These are phyloP conservation scores for Clytia hemisphaerica DNA, from an alignment of 30 jellyfish, hydroid and myxozoan genomes.

Conservation along the genomic window DNA sequence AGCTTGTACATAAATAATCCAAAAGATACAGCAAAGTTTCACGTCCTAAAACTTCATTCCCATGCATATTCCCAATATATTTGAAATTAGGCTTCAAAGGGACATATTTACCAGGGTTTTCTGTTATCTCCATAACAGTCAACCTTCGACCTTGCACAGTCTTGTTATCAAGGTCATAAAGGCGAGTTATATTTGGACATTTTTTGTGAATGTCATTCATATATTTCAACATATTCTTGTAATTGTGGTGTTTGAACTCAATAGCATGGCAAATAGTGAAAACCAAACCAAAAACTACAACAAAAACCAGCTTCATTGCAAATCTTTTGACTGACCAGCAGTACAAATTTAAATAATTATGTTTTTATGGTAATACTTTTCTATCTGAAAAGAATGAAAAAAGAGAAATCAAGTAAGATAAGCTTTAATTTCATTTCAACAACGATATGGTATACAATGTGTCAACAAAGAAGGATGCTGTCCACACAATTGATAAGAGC, in stretches of 20 bases:
- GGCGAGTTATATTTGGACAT: slow-evolving; percentile 68
- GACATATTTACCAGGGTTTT: slow-evolving; percentile 80
- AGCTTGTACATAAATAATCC: slow-evolving; percentile 65
- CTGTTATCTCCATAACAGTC: slow-evolving; percentile 82
- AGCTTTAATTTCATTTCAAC: not conserved
- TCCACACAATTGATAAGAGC: no score
- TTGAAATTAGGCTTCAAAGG: slow-evolving; percentile 84
- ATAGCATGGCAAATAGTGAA: not conserved
- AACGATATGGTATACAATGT: no score
- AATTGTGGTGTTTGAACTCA: slow-evolving; percentile 73
- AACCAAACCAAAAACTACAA: not conserved
- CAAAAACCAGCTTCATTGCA: no score
- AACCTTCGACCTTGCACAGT: slow-evolving; percentile 53
- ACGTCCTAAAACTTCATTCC: slow-evolving; percentile 97
- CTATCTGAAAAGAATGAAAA: not conserved
- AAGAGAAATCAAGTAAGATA: not conserved
- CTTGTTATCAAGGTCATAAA: slow-evolving; percentile 59
- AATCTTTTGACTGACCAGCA: no score
- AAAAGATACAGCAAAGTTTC: slow-evolving; percentile 70
- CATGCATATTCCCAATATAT: slow-evolving; percentile 98
- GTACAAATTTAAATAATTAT: no score
- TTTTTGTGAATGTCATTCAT: slow-evolving; percentile 45
- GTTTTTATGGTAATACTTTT: not conserved
- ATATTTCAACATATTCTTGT: slow-evolving; percentile 69
- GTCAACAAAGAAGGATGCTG: no score